Base-by-base conservation (phyloP, 2,113 vertebrate species). In the Rhinichthys klamathensis region DNA sequence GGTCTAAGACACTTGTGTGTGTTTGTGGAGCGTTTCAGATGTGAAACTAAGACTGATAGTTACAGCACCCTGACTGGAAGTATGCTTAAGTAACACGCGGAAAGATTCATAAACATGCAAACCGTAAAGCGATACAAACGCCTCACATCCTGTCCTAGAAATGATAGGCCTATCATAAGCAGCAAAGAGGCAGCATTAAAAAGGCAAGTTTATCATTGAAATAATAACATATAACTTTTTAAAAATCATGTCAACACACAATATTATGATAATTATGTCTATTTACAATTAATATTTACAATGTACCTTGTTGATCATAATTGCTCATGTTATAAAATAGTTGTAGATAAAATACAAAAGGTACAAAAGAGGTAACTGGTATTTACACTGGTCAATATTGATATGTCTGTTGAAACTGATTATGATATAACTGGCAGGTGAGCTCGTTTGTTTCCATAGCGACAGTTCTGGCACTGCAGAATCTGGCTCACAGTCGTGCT, bases 231-330 rank as follows among this genome's bases (percentile, higher is more conserved):
- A 80, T 60, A 44, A 89, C 91, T 91, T 86, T 84, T 91, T 82
- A 91, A 73, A 82, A 83, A 72, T 58, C 81, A 83, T 15, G 23
- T 56, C 51, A 70, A 72, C 80, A 69, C 79, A 58, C 46, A 72
- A 70, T 32, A 63, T 86, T 86, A 87, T 72, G 41, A 91, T 93
- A 91, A 92, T 92, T 92, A 91, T 88, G 80, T 92, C 83, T 95
- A 95, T 95, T 90, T 95, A 95, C 93, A 95, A 61, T 84, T 89
- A 38, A 69, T 92, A 92, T 92, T 89, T 92, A 95, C 94, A 95
- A 83, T 76, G 82, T 32, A 83, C 89, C 23, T 35, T 51, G 82
- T 70, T 82, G 44, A 89, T 89, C 30, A 88, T 93, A 94, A 93
- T 87, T 94, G 91, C 91, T 94, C 78, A 90, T 51, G 85, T 76